Evolutionary conservation across 2,113 vertebrate genomes (phyloP).

Genomic region (Ariopsis seemanni): DNA sequence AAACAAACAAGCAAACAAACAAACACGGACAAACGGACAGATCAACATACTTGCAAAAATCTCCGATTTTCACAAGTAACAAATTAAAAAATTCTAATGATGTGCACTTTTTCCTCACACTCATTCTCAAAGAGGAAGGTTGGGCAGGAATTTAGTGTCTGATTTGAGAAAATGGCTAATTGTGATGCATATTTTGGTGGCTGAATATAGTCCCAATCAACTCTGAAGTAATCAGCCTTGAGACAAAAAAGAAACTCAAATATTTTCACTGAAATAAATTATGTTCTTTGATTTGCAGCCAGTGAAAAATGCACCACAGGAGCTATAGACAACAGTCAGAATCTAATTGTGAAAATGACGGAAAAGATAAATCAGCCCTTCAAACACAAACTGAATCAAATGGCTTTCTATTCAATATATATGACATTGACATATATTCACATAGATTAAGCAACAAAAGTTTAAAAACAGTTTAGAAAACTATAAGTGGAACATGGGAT

Average conservation of each 20-base stretch:
- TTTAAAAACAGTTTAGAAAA: too few species aligned
- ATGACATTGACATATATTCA: too few species aligned
- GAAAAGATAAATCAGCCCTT: background rate
- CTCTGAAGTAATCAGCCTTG: background rate
- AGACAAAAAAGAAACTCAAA: background rate
- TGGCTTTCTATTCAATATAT: background rate
- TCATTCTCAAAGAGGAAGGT: background rate
- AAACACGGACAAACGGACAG: too few species aligned
- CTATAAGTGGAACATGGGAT: too few species aligned
- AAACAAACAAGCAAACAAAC: too few species aligned
- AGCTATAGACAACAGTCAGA: background rate
- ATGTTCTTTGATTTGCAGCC: background rate
- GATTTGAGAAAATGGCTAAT: background rate
- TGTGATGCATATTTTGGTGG: background rate
- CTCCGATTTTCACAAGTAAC: too few species aligned
- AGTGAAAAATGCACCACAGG: background rate
- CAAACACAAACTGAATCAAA: background rate
- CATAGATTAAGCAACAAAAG: too few species aligned
- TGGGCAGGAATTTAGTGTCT: background rate
- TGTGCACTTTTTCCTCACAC: background rate
- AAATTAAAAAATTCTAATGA: background rate
- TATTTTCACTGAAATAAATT: background rate
- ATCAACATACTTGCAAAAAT: too few species aligned
- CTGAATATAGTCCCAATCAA: background rate
- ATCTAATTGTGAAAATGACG: background rate